Evolutionary conservation across 2,113 vertebrate species (phyloP).

Genomic region (Piaya cayana): DNA sequence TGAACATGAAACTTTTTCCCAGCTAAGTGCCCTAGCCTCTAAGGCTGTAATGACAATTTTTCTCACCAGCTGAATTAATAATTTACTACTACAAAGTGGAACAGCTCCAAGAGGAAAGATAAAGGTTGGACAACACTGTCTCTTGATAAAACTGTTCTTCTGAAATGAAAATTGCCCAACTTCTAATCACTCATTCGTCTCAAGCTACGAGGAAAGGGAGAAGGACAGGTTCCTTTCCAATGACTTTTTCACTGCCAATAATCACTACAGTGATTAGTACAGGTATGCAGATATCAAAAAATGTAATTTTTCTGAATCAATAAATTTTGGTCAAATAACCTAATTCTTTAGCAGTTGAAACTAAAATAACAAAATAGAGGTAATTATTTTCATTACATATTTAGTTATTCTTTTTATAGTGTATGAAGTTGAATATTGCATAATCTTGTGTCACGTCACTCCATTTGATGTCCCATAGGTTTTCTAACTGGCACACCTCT

Average conservation of each 20-base stretch:
- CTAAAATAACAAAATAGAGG: not conserved
- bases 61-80: not conserved
- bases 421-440: not conserved
- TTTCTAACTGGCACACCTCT: not conserved
- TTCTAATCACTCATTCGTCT: not conserved
- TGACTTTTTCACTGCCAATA: not conserved
- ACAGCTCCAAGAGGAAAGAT: not conserved
- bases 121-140: not conserved
- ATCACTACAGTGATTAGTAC: not conserved
- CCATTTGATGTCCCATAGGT: not conserved
- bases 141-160: not conserved
- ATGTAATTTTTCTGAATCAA: not conserved
- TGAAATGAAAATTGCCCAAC: not conserved
- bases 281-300: not conserved
- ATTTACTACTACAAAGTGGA: not conserved
- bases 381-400: not conserved
- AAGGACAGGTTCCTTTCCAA: not conserved
- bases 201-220: not conserved
- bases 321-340: not conserved
- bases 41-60: not conserved
- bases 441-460: not conserved
- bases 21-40: not conserved
- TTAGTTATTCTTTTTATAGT: not conserved
- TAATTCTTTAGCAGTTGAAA: not conserved
- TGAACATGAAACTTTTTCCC: conserved; percentile 10